phyloP scores from a whole-genome alignment of 1,140 invertebrate genomes.

The Listronotus oregonensis region DNA sequence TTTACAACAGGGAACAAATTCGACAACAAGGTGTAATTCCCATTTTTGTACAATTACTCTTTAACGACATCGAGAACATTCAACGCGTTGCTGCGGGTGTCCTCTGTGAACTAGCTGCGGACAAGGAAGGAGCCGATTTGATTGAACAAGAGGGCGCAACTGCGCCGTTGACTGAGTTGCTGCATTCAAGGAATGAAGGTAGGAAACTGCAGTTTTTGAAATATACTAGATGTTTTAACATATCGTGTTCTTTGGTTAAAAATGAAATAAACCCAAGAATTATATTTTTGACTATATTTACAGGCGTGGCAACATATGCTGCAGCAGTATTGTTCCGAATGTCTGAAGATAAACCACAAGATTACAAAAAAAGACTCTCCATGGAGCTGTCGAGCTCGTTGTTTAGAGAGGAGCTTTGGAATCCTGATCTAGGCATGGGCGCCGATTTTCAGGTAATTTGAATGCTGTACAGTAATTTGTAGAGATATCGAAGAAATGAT shows the following conservation, averaged over 20 bases:
- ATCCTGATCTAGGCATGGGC: slow-evolving; percentile 79
- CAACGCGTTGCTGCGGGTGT: slow-evolving; percentile 96
- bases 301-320: slow-evolving; percentile 90
- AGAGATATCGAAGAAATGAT: too few species aligned
- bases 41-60: slow-evolving; percentile 92
- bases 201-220: slow-evolving; percentile 1
- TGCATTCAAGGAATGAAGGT: slow-evolving; percentile 94
- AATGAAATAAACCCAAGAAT: too few species aligned
- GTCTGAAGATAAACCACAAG: slow-evolving; percentile 97
- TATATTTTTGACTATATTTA: too few species aligned
- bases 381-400: slow-evolving; percentile 94
- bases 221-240: too few species aligned
- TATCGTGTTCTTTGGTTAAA: too few species aligned
- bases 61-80: slow-evolving; percentile 97
- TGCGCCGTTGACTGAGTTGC: slow-evolving; percentile 90
- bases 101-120: slow-evolving; percentile 92
- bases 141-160: slow-evolving; percentile 97
- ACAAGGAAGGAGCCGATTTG: slow-evolving; percentile 96
- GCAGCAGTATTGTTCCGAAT: slow-evolving; percentile 96
- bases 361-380: slow-evolving; percentile 95
- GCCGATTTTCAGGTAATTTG: slow-evolving; percentile 79
- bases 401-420: slow-evolving; percentile 87
- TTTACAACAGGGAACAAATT: slow-evolving; percentile 90
- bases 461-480: too few species aligned
- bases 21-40: slow-evolving; percentile 91